These are phyloP conservation scores for Oedothorax gibbosus DNA, from an alignment of 1,140 invertebrate species.

Conservation along the genomic window DNA sequence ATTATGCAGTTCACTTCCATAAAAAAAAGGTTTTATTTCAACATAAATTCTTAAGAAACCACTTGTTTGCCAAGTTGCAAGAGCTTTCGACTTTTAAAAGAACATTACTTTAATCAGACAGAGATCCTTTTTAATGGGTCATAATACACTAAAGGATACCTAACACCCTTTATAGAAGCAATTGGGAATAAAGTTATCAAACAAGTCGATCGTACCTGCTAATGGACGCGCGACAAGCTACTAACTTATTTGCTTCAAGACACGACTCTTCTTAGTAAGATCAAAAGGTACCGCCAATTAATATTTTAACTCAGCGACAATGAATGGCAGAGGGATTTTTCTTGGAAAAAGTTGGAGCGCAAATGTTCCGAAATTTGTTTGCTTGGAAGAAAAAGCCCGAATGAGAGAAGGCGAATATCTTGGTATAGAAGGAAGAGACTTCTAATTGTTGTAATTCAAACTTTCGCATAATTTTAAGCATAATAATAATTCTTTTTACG, in stretches of 20 bases:
- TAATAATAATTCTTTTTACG: too few species aligned
- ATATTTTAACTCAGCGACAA: slow-evolving; percentile 54
- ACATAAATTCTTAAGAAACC: slow-evolving; percentile 14
- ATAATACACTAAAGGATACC: slow-evolving; percentile 28
- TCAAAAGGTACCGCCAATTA: slow-evolving; percentile 50
- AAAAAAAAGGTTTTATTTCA: too few species aligned
- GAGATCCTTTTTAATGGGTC: slow-evolving; percentile 24
- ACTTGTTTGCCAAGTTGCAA: slow-evolving; percentile 34
- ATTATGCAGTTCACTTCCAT: too few species aligned
- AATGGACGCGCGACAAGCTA: slow-evolving; percentile 27
- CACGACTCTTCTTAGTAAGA: slow-evolving; percentile 13
- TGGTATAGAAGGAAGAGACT: slow-evolving; percentile 18
- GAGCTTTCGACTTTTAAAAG: neutral
- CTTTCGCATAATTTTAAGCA: slow-evolving; percentile 10
- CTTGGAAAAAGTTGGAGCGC: neutral
- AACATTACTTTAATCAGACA: slow-evolving; percentile 32
- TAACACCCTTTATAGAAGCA: slow-evolving; percentile 17
- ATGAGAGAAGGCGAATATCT: neutral
- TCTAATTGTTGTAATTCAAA: slow-evolving; percentile 45
- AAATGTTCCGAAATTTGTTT: slow-evolving; percentile 46
- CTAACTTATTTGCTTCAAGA: slow-evolving; percentile 5
- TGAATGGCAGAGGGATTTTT: slow-evolving; percentile 24
- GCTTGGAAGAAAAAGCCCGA: neutral
- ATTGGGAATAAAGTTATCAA: slow-evolving; percentile 39
- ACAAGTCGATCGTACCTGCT: slow-evolving; percentile 33